Percentiles rank a stretch among this genome's conserved stretches.
Conservation (phyloP, 2,113 vertebrate species). For the Motacilla tschutschensis region DNA sequence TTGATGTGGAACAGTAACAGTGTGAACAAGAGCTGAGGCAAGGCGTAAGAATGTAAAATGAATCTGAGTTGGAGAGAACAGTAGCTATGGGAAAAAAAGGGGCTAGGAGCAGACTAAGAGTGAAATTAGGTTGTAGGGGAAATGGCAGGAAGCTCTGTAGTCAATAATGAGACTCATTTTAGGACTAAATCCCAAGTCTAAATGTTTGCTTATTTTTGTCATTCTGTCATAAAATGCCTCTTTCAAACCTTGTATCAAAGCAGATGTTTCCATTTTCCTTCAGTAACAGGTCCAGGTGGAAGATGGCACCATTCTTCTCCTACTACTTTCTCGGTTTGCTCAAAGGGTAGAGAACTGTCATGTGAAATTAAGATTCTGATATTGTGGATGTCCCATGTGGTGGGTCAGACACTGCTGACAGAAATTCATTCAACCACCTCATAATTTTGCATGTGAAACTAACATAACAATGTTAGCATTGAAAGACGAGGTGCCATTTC, state of each 20-base stretch:
- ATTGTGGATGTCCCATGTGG: not conserved
- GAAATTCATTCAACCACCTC: not conserved
- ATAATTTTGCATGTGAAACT: not conserved
- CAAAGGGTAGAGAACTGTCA: constrained; percentile 31
- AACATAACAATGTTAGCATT: not conserved
- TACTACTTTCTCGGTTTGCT: not conserved
- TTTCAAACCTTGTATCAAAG: not conserved
- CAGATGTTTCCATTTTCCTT: not conserved
- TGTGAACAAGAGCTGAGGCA: not conserved
- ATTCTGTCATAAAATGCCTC: not conserved
- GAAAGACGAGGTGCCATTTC: not conserved
- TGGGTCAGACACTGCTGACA: not conserved
- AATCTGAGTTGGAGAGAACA: not conserved
- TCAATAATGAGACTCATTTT: not conserved
- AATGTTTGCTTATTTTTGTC: not conserved
- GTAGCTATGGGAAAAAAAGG: not conserved
- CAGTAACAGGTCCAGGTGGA: not conserved
- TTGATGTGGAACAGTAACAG: not conserved
- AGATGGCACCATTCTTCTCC: constrained; percentile 4
- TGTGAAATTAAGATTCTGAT: constrained; percentile 1
- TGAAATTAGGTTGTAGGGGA: not conserved
- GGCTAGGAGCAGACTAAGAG: not conserved
- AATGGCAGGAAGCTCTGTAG: not conserved
- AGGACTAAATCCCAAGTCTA: not conserved
- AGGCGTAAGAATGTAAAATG: not conserved